Evolutionary conservation across 2,888 invertebrate species (phyloP), one percentile per base, ranked within the genome.

Genomic region (Ethmia dodecea): DNA sequence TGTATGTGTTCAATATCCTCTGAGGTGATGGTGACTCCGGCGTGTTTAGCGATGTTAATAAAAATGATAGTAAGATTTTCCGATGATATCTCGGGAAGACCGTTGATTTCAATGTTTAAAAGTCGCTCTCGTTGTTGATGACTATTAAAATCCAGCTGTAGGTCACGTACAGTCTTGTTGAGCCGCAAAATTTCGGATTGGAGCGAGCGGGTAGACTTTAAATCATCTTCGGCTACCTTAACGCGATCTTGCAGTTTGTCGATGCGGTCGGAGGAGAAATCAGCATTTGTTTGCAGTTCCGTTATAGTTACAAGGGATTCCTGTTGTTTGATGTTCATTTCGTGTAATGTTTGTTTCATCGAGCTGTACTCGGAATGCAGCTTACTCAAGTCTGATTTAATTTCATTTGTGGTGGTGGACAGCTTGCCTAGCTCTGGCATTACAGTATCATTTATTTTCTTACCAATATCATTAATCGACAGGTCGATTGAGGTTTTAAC

Each of bases 1-100:
- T 31, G 27, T 1, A 26, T 18, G n/a, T 35, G 27, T 2, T 30
- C 24, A 14, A 38, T 27, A n/a, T 40, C 39, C 8, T 38, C 33
- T 3, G 12, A 14, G 5, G 27, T 8, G 6, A 35, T 6, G 11
- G 12, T 4, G 2, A 28, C 15, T 2, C 12, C 9, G 2, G 28
- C 18, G 6, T 25, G 15, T 6, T 28, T 24, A 3, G 32, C 37
- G 10, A 37, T 33, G 5, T 10, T 6, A 3, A 25, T 6, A 3
- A 27, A n/a, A 3, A 33, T 13, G 3, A 25, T 22, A 1, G 8
- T n/a, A 5, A 33, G 27, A 8, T 37, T 15, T 25, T 37, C 37
- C 5, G 32, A 10, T 24, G 15, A 24, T 13, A 4, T 22, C 25
- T 37, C 37, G 2, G 29, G 29, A 10, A 37, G 5, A 12, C 37